phyloP scores from a whole-genome alignment of 2,888 invertebrate species.

The Dicranocentrus wangi region DNA sequence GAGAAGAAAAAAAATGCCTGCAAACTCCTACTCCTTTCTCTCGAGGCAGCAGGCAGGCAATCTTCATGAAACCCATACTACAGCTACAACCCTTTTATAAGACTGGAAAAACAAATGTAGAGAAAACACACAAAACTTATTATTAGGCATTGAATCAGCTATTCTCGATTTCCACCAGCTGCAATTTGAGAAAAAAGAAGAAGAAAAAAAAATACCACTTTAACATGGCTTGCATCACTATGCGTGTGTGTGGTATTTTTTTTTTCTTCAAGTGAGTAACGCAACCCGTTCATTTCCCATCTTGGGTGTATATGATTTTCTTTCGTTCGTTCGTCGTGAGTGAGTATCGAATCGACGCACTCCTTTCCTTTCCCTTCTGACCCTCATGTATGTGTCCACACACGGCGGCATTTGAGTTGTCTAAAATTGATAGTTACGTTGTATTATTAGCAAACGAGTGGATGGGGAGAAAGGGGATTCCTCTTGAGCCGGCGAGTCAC shows the following conservation, averaged over 20 bases:
- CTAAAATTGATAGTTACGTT: slow-evolving; percentile 58
- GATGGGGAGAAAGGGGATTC: slow-evolving; percentile 46
- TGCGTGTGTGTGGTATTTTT: slow-evolving; percentile 24
- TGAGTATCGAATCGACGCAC: too few species aligned
- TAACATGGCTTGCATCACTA: neutral
- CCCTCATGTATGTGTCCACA: slow-evolving; percentile 23
- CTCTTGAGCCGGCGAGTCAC: slow-evolving; percentile 54
- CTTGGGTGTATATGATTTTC: slow-evolving; percentile 25
- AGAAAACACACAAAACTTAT: too few species aligned
- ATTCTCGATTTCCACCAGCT: too few species aligned
- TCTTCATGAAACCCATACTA: too few species aligned
- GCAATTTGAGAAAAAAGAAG: too few species aligned
- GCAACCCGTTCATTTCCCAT: slow-evolving; percentile 41
- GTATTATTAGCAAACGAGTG: slow-evolving; percentile 60
- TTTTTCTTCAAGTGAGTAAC: slow-evolving; percentile 21
- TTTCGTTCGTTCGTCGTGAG: too few species aligned
- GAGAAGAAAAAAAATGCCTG: neutral
- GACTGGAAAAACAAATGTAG: too few species aligned
- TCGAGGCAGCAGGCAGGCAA: too few species aligned
- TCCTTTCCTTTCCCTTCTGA: slow-evolving; percentile 31
- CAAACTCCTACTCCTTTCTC: too few species aligned
- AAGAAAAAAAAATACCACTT: too few species aligned
- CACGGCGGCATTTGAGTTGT: slow-evolving; percentile 24
- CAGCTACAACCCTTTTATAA: too few species aligned
- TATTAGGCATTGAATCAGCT: too few species aligned